These are phyloP conservation scores for Oligia fasciuncula DNA, from an alignment of 2,888 invertebrate genomes.

Conservation along the genomic window DNA sequence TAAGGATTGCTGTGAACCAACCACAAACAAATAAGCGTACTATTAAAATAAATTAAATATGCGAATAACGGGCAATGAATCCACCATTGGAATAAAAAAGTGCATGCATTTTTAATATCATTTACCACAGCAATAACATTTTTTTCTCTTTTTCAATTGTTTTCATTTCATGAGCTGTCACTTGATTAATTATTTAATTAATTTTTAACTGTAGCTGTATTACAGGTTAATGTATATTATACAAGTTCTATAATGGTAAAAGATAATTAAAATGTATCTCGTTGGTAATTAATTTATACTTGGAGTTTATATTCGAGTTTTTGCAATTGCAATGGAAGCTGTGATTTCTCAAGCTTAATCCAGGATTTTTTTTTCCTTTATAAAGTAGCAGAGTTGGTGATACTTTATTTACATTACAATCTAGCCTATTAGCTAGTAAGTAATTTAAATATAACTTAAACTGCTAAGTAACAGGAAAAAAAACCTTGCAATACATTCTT, in stretches of 20 bases:
- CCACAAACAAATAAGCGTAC: slow-evolving; percentile 33
- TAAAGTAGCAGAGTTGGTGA: too few species aligned
- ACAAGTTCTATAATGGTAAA: too few species aligned
- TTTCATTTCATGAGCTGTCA: neutral
- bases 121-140: neutral
- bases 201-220: too few species aligned
- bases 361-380: neutral
- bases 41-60: slow-evolving; percentile 11
- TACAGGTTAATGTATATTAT: too few species aligned
- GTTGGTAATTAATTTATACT: neutral
- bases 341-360: neutral
- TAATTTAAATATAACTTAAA: too few species aligned
- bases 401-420: too few species aligned
- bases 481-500: neutral
- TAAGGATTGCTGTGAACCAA: slow-evolving; percentile 13
- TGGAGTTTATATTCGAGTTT: neutral
- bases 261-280: too few species aligned
- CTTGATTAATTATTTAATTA: neutral
- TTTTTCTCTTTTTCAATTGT: neutral
- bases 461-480: neutral
- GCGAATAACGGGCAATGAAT: neutral
- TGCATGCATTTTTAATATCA: neutral
- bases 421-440: too few species aligned
- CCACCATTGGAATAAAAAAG: neutral
- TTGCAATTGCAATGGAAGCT: neutral